Percentiles rank a stretch among this genome's conserved stretches.
These are phyloP conservation scores for Sebastes glaucus DNA, from an alignment of 2,797 vertebrate genomes.

Conservation along the genomic window DNA sequence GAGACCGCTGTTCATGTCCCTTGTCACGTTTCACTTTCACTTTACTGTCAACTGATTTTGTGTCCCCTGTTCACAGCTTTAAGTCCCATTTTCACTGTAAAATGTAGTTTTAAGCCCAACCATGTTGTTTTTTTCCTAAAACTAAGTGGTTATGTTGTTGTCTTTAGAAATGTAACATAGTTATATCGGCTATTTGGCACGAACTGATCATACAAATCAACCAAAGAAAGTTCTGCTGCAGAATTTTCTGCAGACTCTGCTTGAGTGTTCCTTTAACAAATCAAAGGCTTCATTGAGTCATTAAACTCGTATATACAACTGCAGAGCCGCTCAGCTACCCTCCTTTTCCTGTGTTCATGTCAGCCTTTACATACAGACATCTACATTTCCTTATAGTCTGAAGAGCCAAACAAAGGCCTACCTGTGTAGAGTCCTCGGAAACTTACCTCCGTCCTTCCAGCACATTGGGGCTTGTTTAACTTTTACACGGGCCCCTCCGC, in stretches of 20 bases:
- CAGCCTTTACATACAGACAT: slow-evolving; percentile 50
- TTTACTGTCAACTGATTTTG: too few species aligned
- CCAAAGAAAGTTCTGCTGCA: not conserved
- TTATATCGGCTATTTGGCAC: not conserved
- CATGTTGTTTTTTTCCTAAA: too few species aligned
- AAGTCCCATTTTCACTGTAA: too few species aligned
- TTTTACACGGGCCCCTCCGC: slow-evolving; percentile 42
- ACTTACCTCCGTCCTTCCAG: slow-evolving; percentile 68
- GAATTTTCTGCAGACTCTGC: not conserved
- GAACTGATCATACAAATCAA: not conserved
- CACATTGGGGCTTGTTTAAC: slow-evolving; percentile 57
- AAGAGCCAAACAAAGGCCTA: slow-evolving; percentile 67
- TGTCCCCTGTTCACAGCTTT: too few species aligned
- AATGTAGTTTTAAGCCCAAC: too few species aligned
- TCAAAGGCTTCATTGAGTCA: slow-evolving; percentile 39
- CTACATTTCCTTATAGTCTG: slow-evolving; percentile 56
- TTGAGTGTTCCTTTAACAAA: not conserved
- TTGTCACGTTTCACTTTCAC: too few species aligned
- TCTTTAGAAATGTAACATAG: not conserved
- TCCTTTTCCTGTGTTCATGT: slow-evolving; percentile 45
- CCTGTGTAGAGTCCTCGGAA: slow-evolving; percentile 66
- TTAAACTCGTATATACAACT: slow-evolving; percentile 9
- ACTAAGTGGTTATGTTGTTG: too few species aligned
- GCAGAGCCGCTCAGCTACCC: not conserved
- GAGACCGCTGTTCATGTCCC: too few species aligned